Evolutionary conservation across 2,113 vertebrate species (phyloP).

Genomic region (Calonectris borealis): DNA sequence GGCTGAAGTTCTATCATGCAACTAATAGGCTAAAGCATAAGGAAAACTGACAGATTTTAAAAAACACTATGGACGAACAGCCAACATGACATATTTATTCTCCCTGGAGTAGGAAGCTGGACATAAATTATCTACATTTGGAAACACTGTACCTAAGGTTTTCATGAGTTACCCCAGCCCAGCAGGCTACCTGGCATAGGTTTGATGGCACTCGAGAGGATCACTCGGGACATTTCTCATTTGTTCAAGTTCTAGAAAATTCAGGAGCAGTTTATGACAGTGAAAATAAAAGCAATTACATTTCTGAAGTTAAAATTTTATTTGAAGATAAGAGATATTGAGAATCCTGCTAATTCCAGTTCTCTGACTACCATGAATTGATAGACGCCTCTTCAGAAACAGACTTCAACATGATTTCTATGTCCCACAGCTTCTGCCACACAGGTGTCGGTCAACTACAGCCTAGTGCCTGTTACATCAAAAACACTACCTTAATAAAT

Average conservation of each 20-base stretch:
- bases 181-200: neutral
- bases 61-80: neutral
- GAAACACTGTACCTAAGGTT: neutral
- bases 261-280: neutral
- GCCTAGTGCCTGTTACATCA: neutral
- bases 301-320: neutral
- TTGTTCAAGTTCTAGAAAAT: neutral
- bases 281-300: neutral
- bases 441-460: neutral
- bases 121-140: neutral
- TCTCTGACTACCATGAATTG: neutral
- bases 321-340: neutral
- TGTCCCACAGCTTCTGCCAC: neutral
- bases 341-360: neutral
- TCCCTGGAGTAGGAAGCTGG: neutral
- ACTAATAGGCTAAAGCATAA: neutral
- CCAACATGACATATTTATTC: neutral
- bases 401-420: neutral
- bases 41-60: neutral
- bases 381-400: neutral
- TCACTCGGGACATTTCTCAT: neutral
- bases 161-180: neutral
- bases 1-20: neutral
- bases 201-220: neutral
- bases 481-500: neutral